Percentiles rank a stretch among this genome's conserved stretches.
phyloP scores from a whole-genome alignment of 2,797 vertebrate genomes.

The Pseudomugil tenellus region DNA sequence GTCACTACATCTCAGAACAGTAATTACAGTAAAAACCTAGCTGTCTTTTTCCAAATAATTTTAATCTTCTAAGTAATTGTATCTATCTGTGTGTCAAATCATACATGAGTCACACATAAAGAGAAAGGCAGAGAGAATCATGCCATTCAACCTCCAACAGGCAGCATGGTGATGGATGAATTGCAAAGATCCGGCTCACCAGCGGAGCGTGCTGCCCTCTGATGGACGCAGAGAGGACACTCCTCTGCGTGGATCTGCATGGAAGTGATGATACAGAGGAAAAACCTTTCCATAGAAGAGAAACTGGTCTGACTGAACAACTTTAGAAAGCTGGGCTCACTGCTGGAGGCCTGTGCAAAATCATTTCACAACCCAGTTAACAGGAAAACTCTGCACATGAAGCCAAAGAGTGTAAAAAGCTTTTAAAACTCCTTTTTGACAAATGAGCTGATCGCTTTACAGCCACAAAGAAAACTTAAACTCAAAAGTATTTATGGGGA shows the following conservation, averaged over 20 bases:
- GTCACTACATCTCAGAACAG: neutral
- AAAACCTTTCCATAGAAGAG: slow-evolving; percentile 23
- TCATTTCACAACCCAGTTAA: neutral
- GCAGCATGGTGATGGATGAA: slow-evolving; percentile 33
- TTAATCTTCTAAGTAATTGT: slow-evolving; percentile 22
- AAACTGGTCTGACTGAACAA: slow-evolving; percentile 17
- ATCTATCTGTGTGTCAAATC: slow-evolving; percentile 13
- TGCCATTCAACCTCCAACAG: slow-evolving; percentile 42
- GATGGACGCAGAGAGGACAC: slow-evolving; percentile 38
- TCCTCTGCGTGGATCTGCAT: neutral
- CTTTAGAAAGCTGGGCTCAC: neutral
- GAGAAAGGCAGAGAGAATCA: slow-evolving; percentile 37
- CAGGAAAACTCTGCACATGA: neutral
- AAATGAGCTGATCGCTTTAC: neutral
- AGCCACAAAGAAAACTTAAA: neutral
- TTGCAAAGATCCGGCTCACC: neutral
- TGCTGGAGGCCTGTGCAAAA: neutral
- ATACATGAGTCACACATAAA: slow-evolving; percentile 38
- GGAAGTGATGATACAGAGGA: slow-evolving; percentile 23
- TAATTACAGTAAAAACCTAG: neutral
- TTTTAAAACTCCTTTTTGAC: neutral
- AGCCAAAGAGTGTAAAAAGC: neutral
- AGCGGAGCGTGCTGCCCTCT: slow-evolving; percentile 61
- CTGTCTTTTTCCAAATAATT: neutral
- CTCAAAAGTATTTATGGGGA: neutral